These are phyloP conservation scores for Rhimphoctona megacephalus DNA, from an alignment of 2,888 invertebrate species.

Conservation along the genomic window DNA sequence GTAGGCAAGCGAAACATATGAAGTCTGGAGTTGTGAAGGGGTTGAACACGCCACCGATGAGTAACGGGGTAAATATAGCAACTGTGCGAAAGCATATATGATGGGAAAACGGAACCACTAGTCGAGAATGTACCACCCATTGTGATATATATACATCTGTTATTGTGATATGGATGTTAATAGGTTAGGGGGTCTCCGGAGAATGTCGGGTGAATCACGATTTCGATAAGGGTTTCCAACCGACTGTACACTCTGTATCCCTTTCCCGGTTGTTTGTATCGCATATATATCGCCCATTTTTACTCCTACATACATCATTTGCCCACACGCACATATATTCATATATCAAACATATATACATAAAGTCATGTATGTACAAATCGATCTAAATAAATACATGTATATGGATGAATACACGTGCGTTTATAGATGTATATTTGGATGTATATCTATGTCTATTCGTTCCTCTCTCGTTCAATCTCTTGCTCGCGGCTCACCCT, in stretches of 20 bases:
- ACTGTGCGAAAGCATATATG: conserved; percentile 49
- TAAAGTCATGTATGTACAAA: conserved; percentile 19
- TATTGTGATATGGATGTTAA: conserved; percentile 84
- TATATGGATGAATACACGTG: conserved; percentile 17
- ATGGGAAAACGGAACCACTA: conserved; percentile 44
- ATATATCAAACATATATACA: conserved; percentile 14
- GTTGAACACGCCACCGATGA: conserved; percentile 38
- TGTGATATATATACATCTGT: conserved; percentile 77
- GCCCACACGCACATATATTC: not conserved
- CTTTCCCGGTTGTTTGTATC: conserved; percentile 65
- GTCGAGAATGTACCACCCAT: conserved; percentile 48
- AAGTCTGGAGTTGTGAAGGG: not conserved
- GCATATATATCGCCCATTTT: conserved; percentile 39
- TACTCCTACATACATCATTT: conserved; percentile 13
- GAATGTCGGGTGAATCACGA: conserved; percentile 81
- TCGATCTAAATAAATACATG: not conserved
- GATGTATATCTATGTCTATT: conserved; percentile 17
- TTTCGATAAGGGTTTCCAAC: conserved; percentile 82
- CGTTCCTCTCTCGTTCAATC: conserved; percentile 62
- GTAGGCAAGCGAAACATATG: conserved; percentile 18
- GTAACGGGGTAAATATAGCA: conserved; percentile 51
- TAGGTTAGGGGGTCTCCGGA: conserved; percentile 83
- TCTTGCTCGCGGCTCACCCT: conserved; percentile 60
- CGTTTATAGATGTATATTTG: not conserved
- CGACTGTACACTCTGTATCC: conserved; percentile 50